Evolutionary conservation across 2,797 vertebrate species (phyloP).

Genomic region (Melanotaenia pygmaea): DNA sequence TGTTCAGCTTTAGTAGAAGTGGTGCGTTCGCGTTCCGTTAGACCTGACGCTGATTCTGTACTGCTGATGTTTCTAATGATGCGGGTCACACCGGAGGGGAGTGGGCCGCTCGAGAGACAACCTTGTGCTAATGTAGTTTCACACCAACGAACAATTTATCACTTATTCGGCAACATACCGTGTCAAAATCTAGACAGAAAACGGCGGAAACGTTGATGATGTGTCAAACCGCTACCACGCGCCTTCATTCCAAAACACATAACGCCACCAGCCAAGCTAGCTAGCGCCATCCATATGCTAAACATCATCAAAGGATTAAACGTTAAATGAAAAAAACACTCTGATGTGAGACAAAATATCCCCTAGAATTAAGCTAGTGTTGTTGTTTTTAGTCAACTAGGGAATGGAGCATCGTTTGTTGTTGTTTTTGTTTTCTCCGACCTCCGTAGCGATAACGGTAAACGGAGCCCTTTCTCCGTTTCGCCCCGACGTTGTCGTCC

Average conservation of each 20-base stretch:
- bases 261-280: not conserved
- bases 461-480: not conserved
- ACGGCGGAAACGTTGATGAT: constrained; percentile 1
- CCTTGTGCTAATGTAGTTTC: fast-evolving
- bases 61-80: constrained; percentile 17
- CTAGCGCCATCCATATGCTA: not conserved
- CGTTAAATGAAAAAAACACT: not conserved
- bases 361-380: not conserved
- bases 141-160: not conserved
- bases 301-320: not conserved
- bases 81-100: not conserved
- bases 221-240: constrained; percentile 9
- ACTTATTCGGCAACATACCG: too few relatives aligned
- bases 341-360: fast-evolving
- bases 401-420: constrained; percentile 24
- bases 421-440: not conserved
- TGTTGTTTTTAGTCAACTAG: constrained; percentile 14
- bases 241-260: constrained; percentile 47
- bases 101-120: constrained; percentile 36
- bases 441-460: constrained; percentile 32
- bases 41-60: not conserved
- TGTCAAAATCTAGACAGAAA: not conserved
- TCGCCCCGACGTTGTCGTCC: not conserved
- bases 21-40: fast-evolving
- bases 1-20: constrained; percentile 20